Base-by-base conservation (phyloP, 2,888 invertebrate species). In the Catocala nupta region DNA sequence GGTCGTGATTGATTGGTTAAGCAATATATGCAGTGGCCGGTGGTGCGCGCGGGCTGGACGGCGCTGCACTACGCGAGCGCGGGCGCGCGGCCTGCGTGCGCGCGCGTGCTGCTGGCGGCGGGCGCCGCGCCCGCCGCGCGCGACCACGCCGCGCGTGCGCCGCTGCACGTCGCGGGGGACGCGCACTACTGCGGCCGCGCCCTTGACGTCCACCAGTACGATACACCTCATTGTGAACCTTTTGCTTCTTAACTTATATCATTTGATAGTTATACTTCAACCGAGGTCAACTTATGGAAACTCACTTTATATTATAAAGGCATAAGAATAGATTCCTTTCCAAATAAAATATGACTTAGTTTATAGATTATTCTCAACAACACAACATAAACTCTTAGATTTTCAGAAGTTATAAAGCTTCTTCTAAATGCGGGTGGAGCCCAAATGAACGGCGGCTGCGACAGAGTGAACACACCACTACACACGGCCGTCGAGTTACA, bases 41-140 rank as follows among this genome's bases (percentile, higher is more conserved):
- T 81, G 3, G 77, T 93, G 36, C 83, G 87, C 68, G 77, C 83
- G 10, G 95, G 95, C 2, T 95, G 95, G 85, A 95, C 95, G 0
- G 91, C 96, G 0, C 86, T 95, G 3, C 95, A 95, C 73, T 88
- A 95, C 4, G 95, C 95, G 0, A 90, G 94, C 42, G 89, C 91
- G 10, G 87, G 93, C 53, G 92, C 92, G 0, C 87, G 92, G 16
- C 73, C 81, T 0, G 62, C 71, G 1, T 75, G 81, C 51, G 70
- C 75, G 7, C 63, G 74, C 11, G 45, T 81, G 13, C 70, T 82
- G 0, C 62, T 82, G 1, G 71, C 77, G 9, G 74, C 71, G 0
- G 77, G 77, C 0, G 71, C 72, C 0, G 53, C 70, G 6, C 58
- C 70, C 2, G 43, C 51, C 25, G 56, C 54, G 0, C 56, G 62